phyloP scores from a whole-genome alignment of 2,888 invertebrate genomes.

The Eupithecia insigniata region DNA sequence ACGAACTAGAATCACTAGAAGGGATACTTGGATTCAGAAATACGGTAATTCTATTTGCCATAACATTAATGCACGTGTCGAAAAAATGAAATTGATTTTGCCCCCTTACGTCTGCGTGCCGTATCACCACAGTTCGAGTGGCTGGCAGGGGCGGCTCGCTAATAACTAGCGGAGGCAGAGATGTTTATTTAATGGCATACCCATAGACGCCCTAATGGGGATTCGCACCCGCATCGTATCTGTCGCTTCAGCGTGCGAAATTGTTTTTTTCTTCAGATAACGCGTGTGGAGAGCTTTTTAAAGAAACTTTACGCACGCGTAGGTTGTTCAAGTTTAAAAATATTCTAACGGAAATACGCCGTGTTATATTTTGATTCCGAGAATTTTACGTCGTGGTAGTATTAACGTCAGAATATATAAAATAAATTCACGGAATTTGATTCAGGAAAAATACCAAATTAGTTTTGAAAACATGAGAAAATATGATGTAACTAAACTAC shows the following conservation, averaged over 20 bases:
- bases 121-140: constrained; percentile 79
- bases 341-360: background rate
- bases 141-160: constrained; percentile 74
- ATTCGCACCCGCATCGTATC: constrained; percentile 53
- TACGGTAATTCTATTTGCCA: constrained; percentile 60
- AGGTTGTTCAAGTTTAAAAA: background rate
- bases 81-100: constrained; percentile 83
- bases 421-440: too few species aligned
- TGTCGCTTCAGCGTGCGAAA: constrained; percentile 22
- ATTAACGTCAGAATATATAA: too few species aligned
- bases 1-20: background rate
- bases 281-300: background rate
- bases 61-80: constrained; percentile 80
- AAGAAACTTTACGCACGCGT: background rate
- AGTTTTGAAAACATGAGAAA: background rate
- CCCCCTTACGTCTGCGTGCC: constrained; percentile 79
- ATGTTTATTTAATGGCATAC: constrained; percentile 83
- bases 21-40: constrained; percentile 1
- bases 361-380: background rate
- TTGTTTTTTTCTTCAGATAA: constrained; percentile 13
- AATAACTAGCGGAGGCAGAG: constrained; percentile 81
- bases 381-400: background rate
- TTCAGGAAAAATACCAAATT: background rate
- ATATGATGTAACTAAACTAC: background rate
- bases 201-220: constrained; percentile 80